These are phyloP conservation scores for Anas bahamensis DNA, from an alignment of 2,797 vertebrate species.

Conservation along the genomic window DNA sequence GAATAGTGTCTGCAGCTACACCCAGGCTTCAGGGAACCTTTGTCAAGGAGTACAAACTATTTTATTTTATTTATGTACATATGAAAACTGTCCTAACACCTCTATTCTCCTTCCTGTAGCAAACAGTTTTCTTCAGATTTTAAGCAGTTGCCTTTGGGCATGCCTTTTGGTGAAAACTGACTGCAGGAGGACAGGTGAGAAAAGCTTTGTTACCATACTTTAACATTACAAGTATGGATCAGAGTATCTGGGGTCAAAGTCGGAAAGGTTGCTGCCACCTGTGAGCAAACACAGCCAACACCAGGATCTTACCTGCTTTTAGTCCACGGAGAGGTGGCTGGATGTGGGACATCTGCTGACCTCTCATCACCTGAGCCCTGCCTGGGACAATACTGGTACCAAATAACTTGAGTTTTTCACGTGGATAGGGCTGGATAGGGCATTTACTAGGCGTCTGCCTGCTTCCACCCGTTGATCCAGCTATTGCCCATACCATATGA, in stretches of 20 bases:
- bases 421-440: too few species aligned
- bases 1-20: not conserved
- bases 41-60: not conserved
- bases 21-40: not conserved
- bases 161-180: not conserved
- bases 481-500: not conserved
- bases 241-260: not conserved
- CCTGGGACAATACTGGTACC: rapidly evolving
- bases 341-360: not conserved
- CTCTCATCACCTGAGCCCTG: not conserved
- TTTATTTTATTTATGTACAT: not conserved
- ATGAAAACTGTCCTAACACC: not conserved
- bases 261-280: not conserved
- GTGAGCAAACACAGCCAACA: not conserved
- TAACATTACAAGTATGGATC: not conserved
- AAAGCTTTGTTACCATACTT: not conserved
- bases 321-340: not conserved
- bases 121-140: not conserved
- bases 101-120: not conserved
- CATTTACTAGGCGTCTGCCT: not conserved
- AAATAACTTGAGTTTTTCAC: not conserved
- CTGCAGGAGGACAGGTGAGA: not conserved
- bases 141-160: not conserved
- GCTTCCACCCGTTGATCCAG: not conserved
- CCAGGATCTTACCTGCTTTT: not conserved